Conservation (phyloP, 2,113 vertebrate species). For the Peromyscus maniculatus region DNA sequence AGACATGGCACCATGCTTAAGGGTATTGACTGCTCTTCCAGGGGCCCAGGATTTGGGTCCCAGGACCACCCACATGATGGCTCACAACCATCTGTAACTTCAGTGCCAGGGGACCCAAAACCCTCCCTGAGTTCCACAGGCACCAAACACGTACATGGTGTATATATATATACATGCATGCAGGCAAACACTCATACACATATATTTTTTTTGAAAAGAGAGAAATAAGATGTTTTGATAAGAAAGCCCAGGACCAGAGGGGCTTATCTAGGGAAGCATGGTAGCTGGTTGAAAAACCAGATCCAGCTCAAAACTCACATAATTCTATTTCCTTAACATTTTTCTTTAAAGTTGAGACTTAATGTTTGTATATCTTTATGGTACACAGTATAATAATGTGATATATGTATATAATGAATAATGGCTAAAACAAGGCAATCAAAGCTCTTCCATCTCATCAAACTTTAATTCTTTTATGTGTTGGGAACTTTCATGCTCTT, state of each 20-base stretch:
- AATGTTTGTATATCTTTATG: not conserved
- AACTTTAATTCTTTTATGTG: not conserved
- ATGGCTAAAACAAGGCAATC: not conserved
- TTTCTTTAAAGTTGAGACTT: not conserved
- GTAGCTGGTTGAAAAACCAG: not conserved
- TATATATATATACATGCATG: not conserved
- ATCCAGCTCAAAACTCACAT: not conserved
- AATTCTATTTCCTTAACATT: not conserved
- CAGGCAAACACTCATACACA: not conserved
- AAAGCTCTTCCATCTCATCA: not conserved
- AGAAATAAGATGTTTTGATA: not conserved
- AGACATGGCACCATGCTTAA: not conserved
- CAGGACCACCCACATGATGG: not conserved
- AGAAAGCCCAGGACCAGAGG: conserved; percentile 17
- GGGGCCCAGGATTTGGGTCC: not conserved
- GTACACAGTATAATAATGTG: not conserved
- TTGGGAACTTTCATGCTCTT: not conserved
- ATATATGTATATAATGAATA: not conserved
- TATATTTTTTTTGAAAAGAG: not conserved
- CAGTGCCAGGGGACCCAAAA: not conserved
- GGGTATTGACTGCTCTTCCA: not conserved
- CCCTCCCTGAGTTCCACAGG: not conserved
- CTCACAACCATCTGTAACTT: not conserved
- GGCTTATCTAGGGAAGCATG: not conserved
- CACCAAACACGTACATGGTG: not conserved